A percentile compares a stretch with the other conserved stretches of the same genome.
Conservation (phyloP, 2,888 invertebrate species). For the Agrenia bidenticulata region DNA sequence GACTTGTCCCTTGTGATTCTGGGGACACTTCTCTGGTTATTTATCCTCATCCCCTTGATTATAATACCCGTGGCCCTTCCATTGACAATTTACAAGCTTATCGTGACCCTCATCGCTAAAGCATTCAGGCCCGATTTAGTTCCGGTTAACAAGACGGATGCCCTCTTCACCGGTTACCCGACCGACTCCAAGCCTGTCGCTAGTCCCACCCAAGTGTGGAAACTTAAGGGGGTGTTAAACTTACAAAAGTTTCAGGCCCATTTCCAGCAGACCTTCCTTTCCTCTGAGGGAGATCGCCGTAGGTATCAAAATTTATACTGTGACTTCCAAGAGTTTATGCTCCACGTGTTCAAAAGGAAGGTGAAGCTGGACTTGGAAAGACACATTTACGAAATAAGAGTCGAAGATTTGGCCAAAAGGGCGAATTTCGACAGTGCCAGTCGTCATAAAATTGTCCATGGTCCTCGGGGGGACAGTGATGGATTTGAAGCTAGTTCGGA, state of each 20-base stretch:
- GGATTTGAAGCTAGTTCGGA: not conserved
- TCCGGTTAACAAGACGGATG: too few relatives aligned
- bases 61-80: too few relatives aligned
- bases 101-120: too few relatives aligned
- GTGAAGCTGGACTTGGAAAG: not conserved
- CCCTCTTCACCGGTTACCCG: too few relatives aligned
- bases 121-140: too few relatives aligned
- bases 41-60: too few relatives aligned
- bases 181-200: too few relatives aligned
- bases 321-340: not conserved
- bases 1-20: too few relatives aligned
- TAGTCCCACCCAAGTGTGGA: conserved; percentile 2
- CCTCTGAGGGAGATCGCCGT: not conserved
- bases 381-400: not conserved
- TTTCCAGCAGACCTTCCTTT: not conserved
- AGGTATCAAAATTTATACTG: not conserved
- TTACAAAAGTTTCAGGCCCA: not conserved
- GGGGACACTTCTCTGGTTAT: too few relatives aligned
- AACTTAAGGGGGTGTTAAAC: not conserved
- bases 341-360: not conserved
- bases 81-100: too few relatives aligned
- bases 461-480: not conserved
- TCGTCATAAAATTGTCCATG: not conserved
- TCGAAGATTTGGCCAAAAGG: not conserved
- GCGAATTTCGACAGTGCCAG: not conserved